These are phyloP conservation scores for Acipenser transmontanus DNA, from an alignment of 2,797 vertebrate genomes.

Conservation along the genomic window DNA sequence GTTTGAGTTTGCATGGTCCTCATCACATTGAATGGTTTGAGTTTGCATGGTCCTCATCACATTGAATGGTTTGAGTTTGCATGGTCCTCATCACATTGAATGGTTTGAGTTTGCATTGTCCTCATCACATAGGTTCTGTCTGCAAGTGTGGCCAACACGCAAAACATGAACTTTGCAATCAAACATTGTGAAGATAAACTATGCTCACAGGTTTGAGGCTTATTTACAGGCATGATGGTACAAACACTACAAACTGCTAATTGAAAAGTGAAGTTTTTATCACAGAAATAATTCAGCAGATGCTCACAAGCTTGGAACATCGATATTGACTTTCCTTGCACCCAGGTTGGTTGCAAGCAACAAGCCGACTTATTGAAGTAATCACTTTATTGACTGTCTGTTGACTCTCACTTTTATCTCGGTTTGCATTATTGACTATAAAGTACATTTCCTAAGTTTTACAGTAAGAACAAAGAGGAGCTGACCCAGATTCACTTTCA, in stretches of 20 bases:
- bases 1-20: no score
- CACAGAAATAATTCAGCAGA: background rate
- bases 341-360: conserved; percentile 12
- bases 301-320: conserved; percentile 10
- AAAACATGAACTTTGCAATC: no score
- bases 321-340: conserved; percentile 17
- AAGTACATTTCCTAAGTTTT: conserved; percentile 18
- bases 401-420: background rate
- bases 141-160: background rate
- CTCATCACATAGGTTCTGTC: conserved; percentile 19
- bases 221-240: no score
- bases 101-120: no score
- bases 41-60: no score
- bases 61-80: no score
- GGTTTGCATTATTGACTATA: no score
- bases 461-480: conserved; percentile 9
- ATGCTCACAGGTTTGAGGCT: no score
- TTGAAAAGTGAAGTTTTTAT: background rate
- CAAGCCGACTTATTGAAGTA: conserved; percentile 21
- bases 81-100: no score
- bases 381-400: conserved; percentile 16
- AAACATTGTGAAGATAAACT: no score
- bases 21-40: no score
- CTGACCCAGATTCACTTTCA: conserved; percentile 23
- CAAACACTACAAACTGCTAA: background rate